Percentiles rank a stretch among this genome's conserved stretches.
phyloP scores from a whole-genome alignment of 2,113 vertebrate species.

The Oriolus oriolus region DNA sequence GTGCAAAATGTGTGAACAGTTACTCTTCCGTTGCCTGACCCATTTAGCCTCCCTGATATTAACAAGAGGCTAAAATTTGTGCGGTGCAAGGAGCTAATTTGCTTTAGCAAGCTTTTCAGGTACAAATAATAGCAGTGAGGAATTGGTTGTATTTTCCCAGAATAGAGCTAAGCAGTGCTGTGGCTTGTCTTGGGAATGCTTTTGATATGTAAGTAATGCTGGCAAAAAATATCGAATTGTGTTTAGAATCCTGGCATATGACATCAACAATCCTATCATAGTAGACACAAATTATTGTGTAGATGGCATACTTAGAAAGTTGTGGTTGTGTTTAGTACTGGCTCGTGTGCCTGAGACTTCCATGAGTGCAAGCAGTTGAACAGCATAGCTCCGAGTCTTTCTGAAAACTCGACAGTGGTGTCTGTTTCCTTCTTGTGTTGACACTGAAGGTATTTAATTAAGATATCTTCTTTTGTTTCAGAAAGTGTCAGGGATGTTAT shows the following conservation, averaged over 20 bases:
- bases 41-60: neutral
- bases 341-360: neutral
- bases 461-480: slow-evolving; percentile 56
- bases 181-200: neutral
- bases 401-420: neutral
- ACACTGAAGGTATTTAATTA: neutral
- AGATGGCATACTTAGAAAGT: neutral
- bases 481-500: slow-evolving; percentile 90
- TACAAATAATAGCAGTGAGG: neutral
- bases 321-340: neutral
- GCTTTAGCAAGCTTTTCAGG: neutral
- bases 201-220: neutral
- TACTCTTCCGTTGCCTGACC: neutral
- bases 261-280: neutral
- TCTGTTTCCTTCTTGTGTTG: neutral
- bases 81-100: neutral
- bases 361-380: neutral
- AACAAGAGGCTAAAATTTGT: neutral
- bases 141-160: neutral
- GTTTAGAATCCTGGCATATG: neutral
- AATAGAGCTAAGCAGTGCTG: neutral
- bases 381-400: neutral
- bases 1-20: neutral
- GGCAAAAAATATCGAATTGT: neutral
- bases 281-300: neutral